A percentile compares a stretch with the other conserved stretches of the same genome.
Conservation (phyloP, 2,113 vertebrate species). For the Mesembrinibis cayennensis region DNA sequence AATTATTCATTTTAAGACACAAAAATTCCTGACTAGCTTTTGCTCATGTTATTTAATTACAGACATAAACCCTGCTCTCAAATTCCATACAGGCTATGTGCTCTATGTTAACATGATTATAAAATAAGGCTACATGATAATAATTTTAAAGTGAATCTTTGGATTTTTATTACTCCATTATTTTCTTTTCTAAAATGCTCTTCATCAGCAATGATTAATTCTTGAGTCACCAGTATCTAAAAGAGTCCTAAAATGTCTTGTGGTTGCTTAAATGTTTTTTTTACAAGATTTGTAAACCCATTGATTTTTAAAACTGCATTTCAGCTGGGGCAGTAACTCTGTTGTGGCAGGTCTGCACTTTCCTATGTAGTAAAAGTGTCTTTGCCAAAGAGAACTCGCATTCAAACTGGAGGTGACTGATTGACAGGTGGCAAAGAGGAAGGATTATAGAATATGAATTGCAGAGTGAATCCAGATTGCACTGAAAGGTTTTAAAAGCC, state of each 20-base stretch:
- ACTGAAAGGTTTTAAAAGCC: neutral
- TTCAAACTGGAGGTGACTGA: neutral
- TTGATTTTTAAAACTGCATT: conserved; percentile 17
- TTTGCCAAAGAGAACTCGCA: neutral
- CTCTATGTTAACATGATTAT: neutral
- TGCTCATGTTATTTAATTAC: neutral
- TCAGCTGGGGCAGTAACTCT: neutral
- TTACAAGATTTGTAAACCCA: neutral
- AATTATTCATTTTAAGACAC: neutral
- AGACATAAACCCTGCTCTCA: neutral
- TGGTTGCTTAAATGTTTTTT: conserved; percentile 2
- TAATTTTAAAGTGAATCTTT: neutral
- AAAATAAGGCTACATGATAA: neutral
- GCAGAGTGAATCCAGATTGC: neutral
- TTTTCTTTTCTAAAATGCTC: conserved; percentile 1
- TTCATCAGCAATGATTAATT: conserved; percentile 20
- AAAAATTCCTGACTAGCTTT: neutral
- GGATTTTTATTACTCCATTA: conserved; percentile 6
- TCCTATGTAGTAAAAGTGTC: neutral
- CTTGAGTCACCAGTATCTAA: conserved; percentile 4
- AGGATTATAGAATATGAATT: neutral
- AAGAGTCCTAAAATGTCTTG: neutral
- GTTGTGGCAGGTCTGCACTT: neutral
- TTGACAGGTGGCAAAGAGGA: conserved; percentile 16
- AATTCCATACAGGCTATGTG: neutral